These are phyloP conservation scores for Monodelphis domestica DNA, from an alignment of 2,797 vertebrate species.

Conservation along the genomic window DNA sequence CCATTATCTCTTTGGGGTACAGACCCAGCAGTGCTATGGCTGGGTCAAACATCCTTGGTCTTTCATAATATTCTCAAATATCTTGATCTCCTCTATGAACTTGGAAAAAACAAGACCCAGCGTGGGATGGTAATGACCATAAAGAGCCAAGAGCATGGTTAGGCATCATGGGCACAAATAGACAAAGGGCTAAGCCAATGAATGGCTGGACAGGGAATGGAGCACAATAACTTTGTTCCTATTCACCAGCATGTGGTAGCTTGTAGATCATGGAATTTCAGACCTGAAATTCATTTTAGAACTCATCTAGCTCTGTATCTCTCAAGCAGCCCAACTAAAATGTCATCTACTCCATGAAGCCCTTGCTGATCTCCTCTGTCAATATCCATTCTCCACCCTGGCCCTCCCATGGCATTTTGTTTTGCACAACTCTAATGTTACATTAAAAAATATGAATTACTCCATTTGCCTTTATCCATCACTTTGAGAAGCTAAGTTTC, in stretches of 20 bases:
- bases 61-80: background rate
- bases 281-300: background rate
- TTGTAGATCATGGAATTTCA: background rate
- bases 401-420: background rate
- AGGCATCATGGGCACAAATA: background rate
- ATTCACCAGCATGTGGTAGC: too few relatives aligned
- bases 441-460: background rate
- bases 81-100: background rate
- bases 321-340: background rate
- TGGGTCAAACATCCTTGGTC: background rate
- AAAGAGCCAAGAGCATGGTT: background rate
- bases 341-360: background rate
- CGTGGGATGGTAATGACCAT: background rate
- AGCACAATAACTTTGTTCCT: too few relatives aligned
- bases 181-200: background rate
- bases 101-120: background rate
- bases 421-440: background rate
- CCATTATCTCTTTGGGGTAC: too few relatives aligned
- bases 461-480: background rate
- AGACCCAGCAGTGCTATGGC: too few relatives aligned
- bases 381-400: background rate
- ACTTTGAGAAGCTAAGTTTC: background rate
- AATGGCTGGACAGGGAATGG: background rate
- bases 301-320: rapidly evolving
- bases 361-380: background rate